Conservation (phyloP, 2,888 invertebrate species). For the Sthenelais limicola region DNA sequence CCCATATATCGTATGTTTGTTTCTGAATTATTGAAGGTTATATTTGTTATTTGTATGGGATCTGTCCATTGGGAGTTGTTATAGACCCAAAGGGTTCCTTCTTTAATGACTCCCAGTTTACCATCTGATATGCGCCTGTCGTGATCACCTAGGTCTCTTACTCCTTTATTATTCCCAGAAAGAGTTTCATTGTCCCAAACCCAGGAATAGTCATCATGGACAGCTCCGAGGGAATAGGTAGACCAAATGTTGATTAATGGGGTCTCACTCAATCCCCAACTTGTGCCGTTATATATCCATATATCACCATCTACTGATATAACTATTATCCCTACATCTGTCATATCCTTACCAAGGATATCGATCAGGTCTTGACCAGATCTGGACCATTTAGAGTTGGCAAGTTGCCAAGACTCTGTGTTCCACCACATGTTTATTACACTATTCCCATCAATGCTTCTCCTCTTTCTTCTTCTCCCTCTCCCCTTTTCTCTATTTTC, state of each 20-base stretch:
- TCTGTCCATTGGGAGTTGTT: neutral
- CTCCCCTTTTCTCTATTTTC: too few relatives aligned
- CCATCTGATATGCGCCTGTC: neutral
- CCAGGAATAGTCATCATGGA: neutral
- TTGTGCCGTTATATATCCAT: constrained; percentile 19
- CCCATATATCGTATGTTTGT: too few relatives aligned
- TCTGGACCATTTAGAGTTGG: neutral
- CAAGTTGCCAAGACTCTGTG: neutral
- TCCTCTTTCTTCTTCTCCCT: neutral
- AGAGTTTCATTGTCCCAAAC: constrained; percentile 15
- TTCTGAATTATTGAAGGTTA: too few relatives aligned
- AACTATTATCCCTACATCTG: neutral
- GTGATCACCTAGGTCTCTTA: neutral
- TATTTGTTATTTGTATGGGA: neutral
- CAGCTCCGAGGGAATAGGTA: too few relatives aligned
- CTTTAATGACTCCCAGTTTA: neutral
- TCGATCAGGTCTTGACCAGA: too few relatives aligned
- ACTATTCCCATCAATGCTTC: neutral
- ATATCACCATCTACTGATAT: constrained; percentile 20
- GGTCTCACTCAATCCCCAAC: constrained; percentile 26
- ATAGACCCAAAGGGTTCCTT: constrained; percentile 17
- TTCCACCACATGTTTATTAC: constrained; percentile 7
- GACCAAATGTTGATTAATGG: too few relatives aligned
- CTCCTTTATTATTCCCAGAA: neutral
- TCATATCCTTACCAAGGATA: too few relatives aligned